A percentile compares a stretch with the other conserved stretches of the same genome.
Conservation (phyloP, 2,888 invertebrate genomes). For the Ophion costatus region DNA sequence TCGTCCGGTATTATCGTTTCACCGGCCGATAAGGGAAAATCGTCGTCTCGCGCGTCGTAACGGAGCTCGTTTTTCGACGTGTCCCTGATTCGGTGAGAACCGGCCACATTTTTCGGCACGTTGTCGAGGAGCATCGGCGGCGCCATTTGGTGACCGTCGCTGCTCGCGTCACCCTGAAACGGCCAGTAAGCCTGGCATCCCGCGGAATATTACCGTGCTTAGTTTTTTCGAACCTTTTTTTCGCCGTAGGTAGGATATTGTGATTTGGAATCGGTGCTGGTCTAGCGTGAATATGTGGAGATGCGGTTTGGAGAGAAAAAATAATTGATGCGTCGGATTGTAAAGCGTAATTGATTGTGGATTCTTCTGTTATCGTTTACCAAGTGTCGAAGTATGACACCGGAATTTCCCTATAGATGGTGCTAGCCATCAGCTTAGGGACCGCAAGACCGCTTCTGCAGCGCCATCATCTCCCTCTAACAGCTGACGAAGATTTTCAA, state of each 20-base stretch:
- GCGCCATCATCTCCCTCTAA: no score
- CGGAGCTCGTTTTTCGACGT: conserved; percentile 65
- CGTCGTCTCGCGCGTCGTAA: conserved; percentile 72
- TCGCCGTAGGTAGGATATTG: neutral
- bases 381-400: no score
- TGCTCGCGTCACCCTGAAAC: conserved; percentile 88
- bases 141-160: conserved; percentile 88
- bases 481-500: no score
- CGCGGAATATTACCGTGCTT: neutral
- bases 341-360: no score
- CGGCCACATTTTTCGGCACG: conserved; percentile 50
- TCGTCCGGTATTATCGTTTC: conserved; percentile 80
- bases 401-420: no score
- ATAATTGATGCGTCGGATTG: no score
- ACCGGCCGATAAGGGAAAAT: conserved; percentile 71
- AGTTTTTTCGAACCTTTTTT: neutral
- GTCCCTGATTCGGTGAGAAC: conserved; percentile 42
- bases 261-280: no score
- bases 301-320: no score
- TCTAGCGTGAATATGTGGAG: no score
- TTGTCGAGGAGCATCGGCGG: conserved; percentile 69
- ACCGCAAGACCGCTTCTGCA: no score
- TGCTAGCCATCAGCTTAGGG: no score
- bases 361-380: no score
- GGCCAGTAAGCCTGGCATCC: conserved; percentile 90